These are phyloP conservation scores for Heterocephalus glaber DNA, from an alignment of 2,113 vertebrate genomes.

Conservation along the genomic window DNA sequence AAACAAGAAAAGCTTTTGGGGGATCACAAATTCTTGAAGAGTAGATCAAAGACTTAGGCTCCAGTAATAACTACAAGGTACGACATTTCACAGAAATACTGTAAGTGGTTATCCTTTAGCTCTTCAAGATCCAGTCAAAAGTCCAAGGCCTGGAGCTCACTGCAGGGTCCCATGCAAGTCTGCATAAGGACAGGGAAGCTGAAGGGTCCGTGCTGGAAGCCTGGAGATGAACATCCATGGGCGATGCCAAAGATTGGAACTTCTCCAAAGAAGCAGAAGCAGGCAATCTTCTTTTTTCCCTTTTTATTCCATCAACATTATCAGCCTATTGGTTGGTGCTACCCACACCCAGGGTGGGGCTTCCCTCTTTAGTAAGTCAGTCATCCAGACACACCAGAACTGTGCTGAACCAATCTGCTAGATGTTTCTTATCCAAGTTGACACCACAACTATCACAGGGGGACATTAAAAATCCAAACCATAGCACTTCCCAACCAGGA, in stretches of 20 bases:
- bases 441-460: not conserved
- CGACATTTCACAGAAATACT: not conserved
- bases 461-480: not conserved
- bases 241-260: not conserved
- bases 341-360: not conserved
- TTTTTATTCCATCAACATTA: not conserved
- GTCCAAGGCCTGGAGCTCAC: not conserved
- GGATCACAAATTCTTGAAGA: not conserved
- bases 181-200: not conserved
- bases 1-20: constrained; percentile 8
- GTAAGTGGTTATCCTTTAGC: no score
- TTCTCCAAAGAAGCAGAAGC: not conserved
- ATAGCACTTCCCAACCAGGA: not conserved
- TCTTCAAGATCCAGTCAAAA: not conserved
- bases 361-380: not conserved
- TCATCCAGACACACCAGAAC: not conserved
- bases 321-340: not conserved
- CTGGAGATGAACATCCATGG: not conserved
- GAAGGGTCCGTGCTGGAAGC: not conserved
- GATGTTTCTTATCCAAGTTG: not conserved
- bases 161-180: not conserved
- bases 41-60: not conserved
- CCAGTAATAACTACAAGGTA: not conserved
- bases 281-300: not conserved
- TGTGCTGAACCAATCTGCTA: not conserved